Evolutionary conservation across 1,140 invertebrate species (phyloP), one percentile per base, ranked within the genome.

Genomic region (Medauroidea extradentata): DNA sequence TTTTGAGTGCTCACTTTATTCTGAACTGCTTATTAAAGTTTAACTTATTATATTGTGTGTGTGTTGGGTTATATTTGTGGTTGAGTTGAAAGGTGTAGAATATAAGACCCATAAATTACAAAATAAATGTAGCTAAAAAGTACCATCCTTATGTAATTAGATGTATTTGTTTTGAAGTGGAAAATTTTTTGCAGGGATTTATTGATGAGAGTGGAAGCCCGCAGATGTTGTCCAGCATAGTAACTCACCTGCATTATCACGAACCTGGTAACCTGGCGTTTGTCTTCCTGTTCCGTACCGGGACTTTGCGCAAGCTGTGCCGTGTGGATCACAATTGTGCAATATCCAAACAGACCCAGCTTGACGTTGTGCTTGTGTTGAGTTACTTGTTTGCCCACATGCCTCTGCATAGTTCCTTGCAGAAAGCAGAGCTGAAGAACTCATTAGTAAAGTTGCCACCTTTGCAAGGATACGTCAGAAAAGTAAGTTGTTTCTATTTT

Each of bases 171-270:
- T n/a, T n/a, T n/a, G n/a, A n/a, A n/a, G n/a, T n/a, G n/a, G n/a
- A 11, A 34, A 34, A 4, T 4, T 34, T 34, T 11, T 34, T 34
- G 29, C 29, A 34, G 29, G 29, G 29, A 7, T 34, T 34, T 11
- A 11, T 34, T 4, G 29, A 34, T 34, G 11, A 11, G 29, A 4
- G 4, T 11, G 29, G 29, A 11, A 34, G 29, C 29, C 29, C 29
- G 29, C 29, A 34, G 29, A 34, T 34, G 29, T 11, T 34, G 29
- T 34, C 29, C 29, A 34, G 57, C 16, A 27, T 59, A 2, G 34
- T 59, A 2, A 53, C 50, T 14, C 57, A 59, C 14, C 49, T 59
- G n/a, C 48, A 59, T 16, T 59, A 59, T 23, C 57, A 59, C 16
- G 57, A 53, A 24, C 48, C 57, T 11, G 44, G 48, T 16, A 53